Evolutionary conservation across 2,797 vertebrate species (phyloP).

Genomic region (Tauraco hartlaubi): DNA sequence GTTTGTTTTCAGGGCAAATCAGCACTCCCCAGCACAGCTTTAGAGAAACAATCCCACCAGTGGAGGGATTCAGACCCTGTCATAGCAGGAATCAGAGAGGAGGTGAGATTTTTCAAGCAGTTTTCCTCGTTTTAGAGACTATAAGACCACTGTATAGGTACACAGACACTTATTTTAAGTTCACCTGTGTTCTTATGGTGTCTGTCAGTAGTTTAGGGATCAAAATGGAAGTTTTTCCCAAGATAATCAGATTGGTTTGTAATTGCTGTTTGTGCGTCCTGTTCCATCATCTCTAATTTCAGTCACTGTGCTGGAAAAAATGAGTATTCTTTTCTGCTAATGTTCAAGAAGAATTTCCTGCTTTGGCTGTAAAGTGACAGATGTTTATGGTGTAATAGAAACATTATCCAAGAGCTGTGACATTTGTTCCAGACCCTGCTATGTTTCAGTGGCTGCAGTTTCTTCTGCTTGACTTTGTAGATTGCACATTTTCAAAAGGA

Average conservation of each 20-base stretch:
- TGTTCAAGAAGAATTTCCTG: neutral
- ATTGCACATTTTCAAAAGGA: constrained; percentile 96
- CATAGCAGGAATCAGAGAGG: constrained; percentile 92
- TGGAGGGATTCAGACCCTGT: constrained; percentile 92
- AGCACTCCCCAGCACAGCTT: constrained; percentile 58
- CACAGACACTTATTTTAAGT: neutral
- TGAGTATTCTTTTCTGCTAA: neutral
- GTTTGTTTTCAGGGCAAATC: constrained; percentile 50
- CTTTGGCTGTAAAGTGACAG: neutral
- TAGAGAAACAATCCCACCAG: constrained; percentile 88
- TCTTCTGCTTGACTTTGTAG: constrained; percentile 60
- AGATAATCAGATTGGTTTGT: neutral
- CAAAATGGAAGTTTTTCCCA: neutral
- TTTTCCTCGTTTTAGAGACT: neutral
- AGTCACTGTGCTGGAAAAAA: neutral
- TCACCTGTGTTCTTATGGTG: neutral
- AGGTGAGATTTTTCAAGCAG: constrained; percentile 79
- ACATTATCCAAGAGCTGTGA: neutral
- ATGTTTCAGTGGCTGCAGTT: neutral
- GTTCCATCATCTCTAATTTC: neutral
- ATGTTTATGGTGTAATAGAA: neutral
- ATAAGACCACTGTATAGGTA: neutral
- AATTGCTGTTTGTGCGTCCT: neutral
- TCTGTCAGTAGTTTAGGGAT: neutral
- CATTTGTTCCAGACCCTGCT: neutral